phyloP scores from a whole-genome alignment of 2,113 vertebrate species.

The Pterocles burchelli region DNA sequence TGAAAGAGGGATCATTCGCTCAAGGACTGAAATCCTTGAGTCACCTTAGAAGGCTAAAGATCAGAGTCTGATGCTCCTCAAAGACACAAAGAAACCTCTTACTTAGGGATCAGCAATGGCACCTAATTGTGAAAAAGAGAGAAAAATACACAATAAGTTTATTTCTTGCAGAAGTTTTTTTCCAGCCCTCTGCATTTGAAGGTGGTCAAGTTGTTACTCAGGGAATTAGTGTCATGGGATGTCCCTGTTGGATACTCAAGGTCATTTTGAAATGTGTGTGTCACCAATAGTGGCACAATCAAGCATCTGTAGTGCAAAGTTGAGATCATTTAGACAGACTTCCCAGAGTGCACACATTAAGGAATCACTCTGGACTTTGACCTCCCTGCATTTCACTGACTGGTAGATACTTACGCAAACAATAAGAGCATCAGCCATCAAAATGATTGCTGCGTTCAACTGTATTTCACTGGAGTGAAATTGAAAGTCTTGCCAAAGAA shows the following conservation, averaged over 20 bases:
- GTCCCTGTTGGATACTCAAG: not conserved
- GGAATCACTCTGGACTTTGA: not conserved
- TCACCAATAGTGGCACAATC: not conserved
- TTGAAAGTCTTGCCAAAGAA: not conserved
- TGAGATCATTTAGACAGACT: not conserved
- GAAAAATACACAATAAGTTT: not conserved
- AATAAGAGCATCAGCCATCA: not conserved
- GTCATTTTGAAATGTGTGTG: not conserved
- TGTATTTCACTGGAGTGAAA: not conserved
- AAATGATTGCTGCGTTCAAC: not conserved
- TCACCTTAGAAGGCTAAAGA: not conserved
- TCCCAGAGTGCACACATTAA: not conserved
- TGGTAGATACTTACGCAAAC: not conserved
- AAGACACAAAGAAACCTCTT: not conserved
- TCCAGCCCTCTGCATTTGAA: not conserved
- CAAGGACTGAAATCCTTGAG: not conserved
- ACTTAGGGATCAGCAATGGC: not conserved
- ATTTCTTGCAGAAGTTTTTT: not conserved
- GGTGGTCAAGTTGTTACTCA: not conserved
- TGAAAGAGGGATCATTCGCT: not conserved
- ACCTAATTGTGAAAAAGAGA: not conserved
- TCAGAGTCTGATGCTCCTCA: not conserved
- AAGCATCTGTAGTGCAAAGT: not conserved
- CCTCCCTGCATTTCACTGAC: constrained; percentile 13
- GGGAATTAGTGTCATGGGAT: not conserved